Percentiles rank a stretch among this genome's conserved stretches.
phyloP scores from a whole-genome alignment of 2,888 invertebrate species.

The Thera obeliscata region DNA sequence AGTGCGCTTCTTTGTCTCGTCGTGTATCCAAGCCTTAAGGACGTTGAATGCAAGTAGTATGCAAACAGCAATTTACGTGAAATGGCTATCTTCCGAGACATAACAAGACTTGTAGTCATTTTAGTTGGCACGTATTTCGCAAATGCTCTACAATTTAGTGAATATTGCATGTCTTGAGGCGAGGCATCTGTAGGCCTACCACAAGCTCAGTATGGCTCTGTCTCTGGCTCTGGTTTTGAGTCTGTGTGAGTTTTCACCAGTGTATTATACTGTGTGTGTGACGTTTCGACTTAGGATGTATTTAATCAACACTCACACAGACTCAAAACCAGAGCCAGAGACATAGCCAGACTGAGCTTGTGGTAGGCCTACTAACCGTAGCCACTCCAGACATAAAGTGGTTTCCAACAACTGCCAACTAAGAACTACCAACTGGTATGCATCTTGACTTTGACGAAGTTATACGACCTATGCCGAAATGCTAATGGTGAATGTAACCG shows the following conservation, averaged over 20 bases:
- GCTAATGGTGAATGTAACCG: not conserved
- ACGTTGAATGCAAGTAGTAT: not conserved
- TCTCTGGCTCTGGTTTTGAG: no score
- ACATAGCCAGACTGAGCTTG: no score
- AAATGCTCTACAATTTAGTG: constrained; percentile 8
- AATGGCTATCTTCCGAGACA: not conserved
- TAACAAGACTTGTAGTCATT: not conserved
- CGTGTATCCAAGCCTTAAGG: not conserved
- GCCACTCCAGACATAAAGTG: constrained; percentile 2
- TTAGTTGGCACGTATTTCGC: constrained; percentile 1
- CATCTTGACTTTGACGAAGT: constrained; percentile 5
- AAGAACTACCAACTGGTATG: not conserved
- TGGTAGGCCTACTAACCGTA: no score
- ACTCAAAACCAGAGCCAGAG: no score
- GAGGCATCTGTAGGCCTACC: constrained; percentile 2
- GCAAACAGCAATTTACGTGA: not conserved
- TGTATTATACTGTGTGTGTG: no score
- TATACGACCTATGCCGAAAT: not conserved
- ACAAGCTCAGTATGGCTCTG: not conserved
- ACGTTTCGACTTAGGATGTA: no score
- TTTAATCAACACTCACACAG: no score
- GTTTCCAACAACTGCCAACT: constrained; percentile 17
- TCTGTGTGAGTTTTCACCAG: no score
- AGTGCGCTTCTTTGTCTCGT: no score
- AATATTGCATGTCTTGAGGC: constrained; percentile 4